Conservation (phyloP, 1,140 invertebrate species). For the Helicoverpa armigera region DNA sequence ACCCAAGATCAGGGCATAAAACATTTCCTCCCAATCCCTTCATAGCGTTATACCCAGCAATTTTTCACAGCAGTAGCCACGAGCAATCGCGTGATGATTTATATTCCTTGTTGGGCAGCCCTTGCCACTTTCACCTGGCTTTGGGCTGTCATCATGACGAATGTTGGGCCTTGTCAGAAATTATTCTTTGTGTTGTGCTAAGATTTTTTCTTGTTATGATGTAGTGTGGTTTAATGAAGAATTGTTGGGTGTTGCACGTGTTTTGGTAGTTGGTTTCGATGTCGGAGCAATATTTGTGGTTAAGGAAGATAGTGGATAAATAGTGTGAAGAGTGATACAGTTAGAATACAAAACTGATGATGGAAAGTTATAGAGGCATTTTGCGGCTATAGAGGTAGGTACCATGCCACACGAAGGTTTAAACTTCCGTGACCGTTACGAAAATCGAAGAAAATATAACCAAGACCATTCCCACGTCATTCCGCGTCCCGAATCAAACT, state of each 20-base stretch:
- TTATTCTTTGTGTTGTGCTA: neutral
- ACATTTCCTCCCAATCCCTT: neutral
- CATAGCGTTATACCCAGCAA: conserved; percentile 21
- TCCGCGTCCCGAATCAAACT: neutral
- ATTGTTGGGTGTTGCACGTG: neutral
- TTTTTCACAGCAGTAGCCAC: conserved; percentile 43
- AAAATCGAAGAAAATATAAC: conserved; percentile 1
- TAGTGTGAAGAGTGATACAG: too few species aligned
- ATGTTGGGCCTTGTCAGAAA: conserved; percentile 5
- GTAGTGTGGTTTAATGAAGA: conserved; percentile 1
- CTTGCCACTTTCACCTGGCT: conserved; percentile 20
- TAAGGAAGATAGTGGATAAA: too few species aligned
- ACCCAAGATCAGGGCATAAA: conserved; percentile 1
- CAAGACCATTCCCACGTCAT: neutral
- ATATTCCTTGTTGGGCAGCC: conserved; percentile 29
- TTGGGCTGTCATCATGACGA: neutral
- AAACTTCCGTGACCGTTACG: neutral
- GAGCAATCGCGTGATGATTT: conserved; percentile 34
- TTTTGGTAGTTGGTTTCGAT: neutral
- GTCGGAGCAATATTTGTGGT: neutral
- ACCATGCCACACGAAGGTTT: too few species aligned
- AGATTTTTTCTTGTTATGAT: conserved; percentile 2
- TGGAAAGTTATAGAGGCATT: too few species aligned
- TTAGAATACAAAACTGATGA: too few species aligned
- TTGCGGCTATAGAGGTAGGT: too few species aligned